Base-by-base conservation (phyloP, 1,140 invertebrate species). In the Ridgeia piscesae region DNA sequence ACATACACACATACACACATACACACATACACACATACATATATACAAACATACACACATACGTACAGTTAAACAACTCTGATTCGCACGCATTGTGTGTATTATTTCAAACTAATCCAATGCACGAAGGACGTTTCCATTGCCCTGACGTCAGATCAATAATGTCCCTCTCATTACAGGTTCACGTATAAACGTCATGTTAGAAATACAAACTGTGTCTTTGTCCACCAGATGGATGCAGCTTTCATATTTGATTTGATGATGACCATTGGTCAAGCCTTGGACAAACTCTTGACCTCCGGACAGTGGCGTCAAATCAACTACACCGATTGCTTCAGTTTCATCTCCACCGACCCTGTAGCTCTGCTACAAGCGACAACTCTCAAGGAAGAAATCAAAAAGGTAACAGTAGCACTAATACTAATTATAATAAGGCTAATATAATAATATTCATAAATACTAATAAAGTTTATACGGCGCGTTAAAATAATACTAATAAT, bases 241-340 rank as follows among this genome's bases (percentile, higher is more conserved):
- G 97, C 97, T 0, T 98, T 99, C 95, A 98, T 98, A 95, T 98
- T 98, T 95, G 98, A 99, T 95, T 94, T 98, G 35, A 91, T 93
- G 14, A 92, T 88, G n/a, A 89, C 94, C 6, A 91, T 94, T 21
- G 91, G 91, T 0, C 91, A 92, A 6, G 93, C 91, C 4, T 88
- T 94, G 34, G 34, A 91, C 42, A 91, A 58, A 27, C 48, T 91
- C 34, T 48, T 91, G n/a, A 31, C 34, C 33, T 2, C 91, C 33
- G 91, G 91, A 48, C 35, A 91, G 33, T 91, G 91, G 91, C 48
- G 88, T 14, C 92, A 92, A 17, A 92, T 94, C 88, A 91, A 48
- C 31, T 92, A 93, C 34, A 89, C 91, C 21, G 92, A 94, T 77
- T 94, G 94, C 91, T 89, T 35, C 88, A 35, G 35, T 48, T 92